Evolutionary conservation across 2,113 vertebrate species (phyloP).

Genomic region (Pleuronectes platessa): DNA sequence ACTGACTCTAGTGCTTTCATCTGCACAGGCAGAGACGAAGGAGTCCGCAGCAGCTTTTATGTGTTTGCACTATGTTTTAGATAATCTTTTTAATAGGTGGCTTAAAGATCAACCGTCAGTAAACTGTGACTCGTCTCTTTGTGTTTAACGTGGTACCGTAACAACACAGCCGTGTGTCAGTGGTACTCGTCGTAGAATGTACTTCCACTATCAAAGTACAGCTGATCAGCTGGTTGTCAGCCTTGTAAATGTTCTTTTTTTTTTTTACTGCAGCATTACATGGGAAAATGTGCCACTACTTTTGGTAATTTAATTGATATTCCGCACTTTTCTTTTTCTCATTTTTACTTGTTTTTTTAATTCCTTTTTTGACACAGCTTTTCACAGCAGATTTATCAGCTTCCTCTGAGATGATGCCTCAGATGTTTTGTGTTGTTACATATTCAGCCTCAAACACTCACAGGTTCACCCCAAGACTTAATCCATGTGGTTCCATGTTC

Average conservation of each 20-base stretch:
- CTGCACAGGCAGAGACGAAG: neutral
- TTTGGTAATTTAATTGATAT: slow-evolving; percentile 63
- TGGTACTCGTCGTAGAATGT: slow-evolving; percentile 54
- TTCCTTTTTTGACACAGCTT: slow-evolving; percentile 15
- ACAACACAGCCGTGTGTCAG: slow-evolving; percentile 21
- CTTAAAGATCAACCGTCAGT: slow-evolving; percentile 45
- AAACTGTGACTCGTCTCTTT: slow-evolving; percentile 54
- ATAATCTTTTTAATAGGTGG: slow-evolving; percentile 10
- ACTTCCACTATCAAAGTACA: slow-evolving; percentile 30
- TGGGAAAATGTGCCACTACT: slow-evolving; percentile 59
- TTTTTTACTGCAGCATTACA: slow-evolving; percentile 40
- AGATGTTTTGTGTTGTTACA: slow-evolving; percentile 39
- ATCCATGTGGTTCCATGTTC: slow-evolving; percentile 56
- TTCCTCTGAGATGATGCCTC: slow-evolving; percentile 28
- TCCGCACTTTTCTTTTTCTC: slow-evolving; percentile 62
- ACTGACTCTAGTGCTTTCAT: slow-evolving; percentile 4
- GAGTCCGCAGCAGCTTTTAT: slow-evolving; percentile 26
- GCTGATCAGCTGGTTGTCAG: slow-evolving; percentile 35
- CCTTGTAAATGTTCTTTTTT: slow-evolving; percentile 54
- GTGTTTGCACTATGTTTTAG: slow-evolving; percentile 29
- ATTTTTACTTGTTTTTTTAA: slow-evolving; percentile 11
- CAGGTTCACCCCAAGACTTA: slow-evolving; percentile 38
- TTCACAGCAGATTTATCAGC: neutral
- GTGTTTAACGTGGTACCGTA: slow-evolving; percentile 36
- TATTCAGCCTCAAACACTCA: slow-evolving; percentile 15